Evolutionary conservation across 1,140 invertebrate genomes (phyloP).

Genomic region (Aethina tumida): DNA sequence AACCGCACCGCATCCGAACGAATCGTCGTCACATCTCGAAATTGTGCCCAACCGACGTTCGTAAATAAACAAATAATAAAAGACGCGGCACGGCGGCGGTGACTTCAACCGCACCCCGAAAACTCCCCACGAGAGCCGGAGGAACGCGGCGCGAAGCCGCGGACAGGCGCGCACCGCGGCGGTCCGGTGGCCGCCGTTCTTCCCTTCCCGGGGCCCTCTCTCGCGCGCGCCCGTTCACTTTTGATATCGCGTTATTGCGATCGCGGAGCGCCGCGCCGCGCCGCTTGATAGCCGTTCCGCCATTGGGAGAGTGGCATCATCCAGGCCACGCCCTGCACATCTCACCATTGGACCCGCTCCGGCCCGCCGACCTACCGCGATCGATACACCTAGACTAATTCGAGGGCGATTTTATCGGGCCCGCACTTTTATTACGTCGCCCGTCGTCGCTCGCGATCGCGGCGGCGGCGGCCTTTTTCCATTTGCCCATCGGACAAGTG

Average conservation of each 20-base stretch:
- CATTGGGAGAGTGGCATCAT: constrained; percentile 14
- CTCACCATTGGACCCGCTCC: constrained; percentile 17
- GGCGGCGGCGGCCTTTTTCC: not conserved
- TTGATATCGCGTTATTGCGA: constrained; percentile 21
- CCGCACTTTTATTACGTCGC: constrained; percentile 1
- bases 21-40: too few relatives aligned
- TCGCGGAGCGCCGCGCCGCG: constrained; percentile 8
- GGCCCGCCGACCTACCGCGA: constrained; percentile 1
- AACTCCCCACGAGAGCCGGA: not conserved
- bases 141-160: not conserved
- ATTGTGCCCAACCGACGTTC: too few relatives aligned
- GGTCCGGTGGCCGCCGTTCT: too few relatives aligned
- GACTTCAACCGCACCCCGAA: not conserved
- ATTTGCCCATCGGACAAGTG: not conserved
- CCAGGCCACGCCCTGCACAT: constrained; percentile 14
- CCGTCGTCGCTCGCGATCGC: not conserved
- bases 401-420: constrained; percentile 3
- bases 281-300: constrained; percentile 7
- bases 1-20: too few relatives aligned
- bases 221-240: constrained; percentile 7
- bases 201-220: too few relatives aligned
- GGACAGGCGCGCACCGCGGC: not conserved
- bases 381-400: not conserved
- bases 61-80: not conserved
- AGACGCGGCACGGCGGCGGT: not conserved